Evolutionary conservation across 53 echinoderm and acorn worm species (phyloP), one percentile per base, ranked within the genome.

Genomic region (Arbacia lixula): DNA sequence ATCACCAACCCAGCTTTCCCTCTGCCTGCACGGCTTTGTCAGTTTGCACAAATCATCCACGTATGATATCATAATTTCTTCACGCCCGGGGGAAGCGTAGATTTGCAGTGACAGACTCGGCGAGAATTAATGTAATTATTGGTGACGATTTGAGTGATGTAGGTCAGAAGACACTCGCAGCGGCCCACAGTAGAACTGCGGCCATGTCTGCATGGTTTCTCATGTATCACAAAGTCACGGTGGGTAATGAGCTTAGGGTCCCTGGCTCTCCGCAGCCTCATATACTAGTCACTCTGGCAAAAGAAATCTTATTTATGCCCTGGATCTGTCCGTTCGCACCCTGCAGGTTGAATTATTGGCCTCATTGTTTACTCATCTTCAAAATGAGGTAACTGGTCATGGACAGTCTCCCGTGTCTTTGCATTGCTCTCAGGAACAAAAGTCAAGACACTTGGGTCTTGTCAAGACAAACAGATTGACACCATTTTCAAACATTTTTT

Each of bases 41-140:
- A 77, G 60, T 77, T 77, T 58, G 38, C 78, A 58, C 78, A 58
- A 58, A 77, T 58, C 78, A 58, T 77, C 56, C 78, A 28, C 57
- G 37, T 57, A 57, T 58, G 60, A 77, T 77, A 58, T 77, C 78
- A 77, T 77, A 57, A 57, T 77, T 77, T 77, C 22, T 34, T 36
- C 57, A 56, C 34, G 36, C 78, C 60, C 78, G 60, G 38, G 78
- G 78, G 60, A 77, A 56, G 78, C 26, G 33, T 77, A 58, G 78
- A 77, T 77, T 58, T 56, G 32, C 78, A 77, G 78, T 77, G 78
- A 77, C 78, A 77, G 78, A 57, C 57, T 77, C 49, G 78, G 14
- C 29, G 57, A 55, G 60, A 57, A 77, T 77, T 77, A 77, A 56
- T 77, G 78, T 58, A 56, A 77, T 77, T 77, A 77, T 40, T 29